Base-by-base conservation (phyloP, 2,888 invertebrate species). In the Dicyrtoma fusca region DNA sequence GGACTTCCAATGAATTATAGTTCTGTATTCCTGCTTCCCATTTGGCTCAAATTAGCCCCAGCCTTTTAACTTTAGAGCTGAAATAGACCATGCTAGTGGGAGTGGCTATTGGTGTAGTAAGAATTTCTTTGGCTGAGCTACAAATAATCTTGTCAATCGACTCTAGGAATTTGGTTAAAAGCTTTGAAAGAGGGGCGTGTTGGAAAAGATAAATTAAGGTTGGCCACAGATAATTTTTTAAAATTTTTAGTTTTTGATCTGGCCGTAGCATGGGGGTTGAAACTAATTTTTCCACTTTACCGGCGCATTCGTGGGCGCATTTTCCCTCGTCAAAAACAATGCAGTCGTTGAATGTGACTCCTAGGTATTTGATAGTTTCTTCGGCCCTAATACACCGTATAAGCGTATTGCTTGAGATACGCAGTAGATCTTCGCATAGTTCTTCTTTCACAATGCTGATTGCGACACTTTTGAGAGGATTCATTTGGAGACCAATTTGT, bases 11-110 rank as follows among this genome's bases (percentile, higher is more conserved):
- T 34, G 34, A 3, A 8, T 34, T 34, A 34, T 5, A 34, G 8
- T 8, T 34, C 8, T 34, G 34, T 5, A 34, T 34, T 34, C 34
- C 34, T n/a, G 65, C 65, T 47, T 65, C 65, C 65, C 65, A 65
- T 5, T 14, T n/a, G 1, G 65, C 51, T 65, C 49, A 1, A n/a
- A 65, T 17, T 1, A 65, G 25, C 0, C 65, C 65, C 19, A 51
- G 25, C 1, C 65, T 51, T 13, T 51, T 65, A n/a, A 21, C 23
- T 10, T 65, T 65, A 10, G 21, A 19, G 13, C 51, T 51, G 1
- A 14, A 51, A 51, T 65, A 65, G 1, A 65, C 1, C 65, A 65
- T 49, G 34, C 13, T 14, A n/a, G 47, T 51, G 13, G 65, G 65
- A 1, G 51, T 34, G 14, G n/a, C 17, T 4, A 10, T 26, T 17